phyloP scores from a whole-genome alignment of 2,888 invertebrate genomes.

The Pristionchus exspectatus region DNA sequence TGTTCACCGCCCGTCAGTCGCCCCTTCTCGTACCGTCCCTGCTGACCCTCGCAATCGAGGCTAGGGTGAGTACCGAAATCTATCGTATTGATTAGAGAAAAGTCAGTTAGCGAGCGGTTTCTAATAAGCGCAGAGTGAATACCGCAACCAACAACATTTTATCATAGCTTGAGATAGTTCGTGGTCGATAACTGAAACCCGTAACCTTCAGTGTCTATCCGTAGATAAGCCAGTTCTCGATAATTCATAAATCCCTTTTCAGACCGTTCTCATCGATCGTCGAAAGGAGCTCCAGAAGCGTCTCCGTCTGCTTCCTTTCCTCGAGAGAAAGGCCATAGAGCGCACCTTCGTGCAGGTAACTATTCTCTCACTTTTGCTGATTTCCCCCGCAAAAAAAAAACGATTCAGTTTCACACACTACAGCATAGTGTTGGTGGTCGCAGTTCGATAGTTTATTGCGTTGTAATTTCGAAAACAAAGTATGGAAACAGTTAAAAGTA shows the following conservation, averaged over 20 bases:
- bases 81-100: not conserved
- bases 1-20: not conserved
- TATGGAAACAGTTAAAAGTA: too few species aligned
- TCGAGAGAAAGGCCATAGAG: not conserved
- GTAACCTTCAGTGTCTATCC: not conserved
- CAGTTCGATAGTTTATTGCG: too few species aligned
- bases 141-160: too few species aligned
- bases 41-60: constrained; percentile 18
- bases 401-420: too few species aligned
- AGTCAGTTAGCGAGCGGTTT: not conserved
- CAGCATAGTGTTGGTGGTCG: too few species aligned
- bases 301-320: not conserved
- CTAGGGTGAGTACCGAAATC: not conserved
- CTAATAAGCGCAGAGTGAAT: too few species aligned
- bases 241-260: not conserved
- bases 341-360: not conserved
- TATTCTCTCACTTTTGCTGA: not conserved
- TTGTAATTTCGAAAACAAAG: too few species aligned
- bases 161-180: too few species aligned
- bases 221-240: not conserved
- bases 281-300: not conserved
- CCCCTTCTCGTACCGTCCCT: constrained; percentile 1
- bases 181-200: not conserved
- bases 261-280: constrained; percentile 39
- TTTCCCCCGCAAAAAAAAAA: too few species aligned